Evolutionary conservation across 2,113 vertebrate genomes (phyloP), one percentile per base, ranked within the genome.

Genomic region (Macroglossus sobrinus): DNA sequence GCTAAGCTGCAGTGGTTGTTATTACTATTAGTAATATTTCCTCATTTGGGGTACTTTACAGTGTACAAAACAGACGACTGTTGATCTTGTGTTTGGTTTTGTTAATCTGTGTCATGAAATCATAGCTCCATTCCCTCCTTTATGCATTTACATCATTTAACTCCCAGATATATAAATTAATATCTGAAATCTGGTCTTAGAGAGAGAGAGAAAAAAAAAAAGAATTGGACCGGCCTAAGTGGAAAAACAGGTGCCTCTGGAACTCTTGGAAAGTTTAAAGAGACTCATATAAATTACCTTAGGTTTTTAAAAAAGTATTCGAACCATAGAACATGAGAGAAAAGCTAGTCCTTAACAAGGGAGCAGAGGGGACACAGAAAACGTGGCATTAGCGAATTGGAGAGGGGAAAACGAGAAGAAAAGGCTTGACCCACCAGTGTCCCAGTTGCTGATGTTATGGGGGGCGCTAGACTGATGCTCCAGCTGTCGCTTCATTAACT

Each of bases 381-480:
- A 79, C 89, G 71, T 96, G 94, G 86, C 95, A 94, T 86, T 96
- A 94, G 78, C 93, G 98, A 91, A 76, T 81, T 93, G 92, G 97
- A 89, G 96, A 89, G 97, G 97, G 97, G 47, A 97, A 98, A 97
- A 96, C 94, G 95, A 98, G 92, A 98, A 98, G 79, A 98, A 98
- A 97, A 98, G 97, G 98, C 85, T 97, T 97, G 98, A 98, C 99
- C 98, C 98, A 99, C 99, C 99, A 93, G 99, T 99, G 96, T 99
- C 99, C 99, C 99, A 99, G 96, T 98, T 99, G 99, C 99, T 99
- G 99, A 99, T 99, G 99, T 99, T 99, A 98, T 99, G 99, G 35
- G 99, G 99, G 69, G 99, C 99, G 89, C 99, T 99, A 98, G 99
- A 99, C 97, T 99, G 99, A 97, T 99, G 99, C 97, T 99, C 99